phyloP scores from a whole-genome alignment of 37 sponge, comb jelly and placozoan species.

The Geodia barretti region DNA sequence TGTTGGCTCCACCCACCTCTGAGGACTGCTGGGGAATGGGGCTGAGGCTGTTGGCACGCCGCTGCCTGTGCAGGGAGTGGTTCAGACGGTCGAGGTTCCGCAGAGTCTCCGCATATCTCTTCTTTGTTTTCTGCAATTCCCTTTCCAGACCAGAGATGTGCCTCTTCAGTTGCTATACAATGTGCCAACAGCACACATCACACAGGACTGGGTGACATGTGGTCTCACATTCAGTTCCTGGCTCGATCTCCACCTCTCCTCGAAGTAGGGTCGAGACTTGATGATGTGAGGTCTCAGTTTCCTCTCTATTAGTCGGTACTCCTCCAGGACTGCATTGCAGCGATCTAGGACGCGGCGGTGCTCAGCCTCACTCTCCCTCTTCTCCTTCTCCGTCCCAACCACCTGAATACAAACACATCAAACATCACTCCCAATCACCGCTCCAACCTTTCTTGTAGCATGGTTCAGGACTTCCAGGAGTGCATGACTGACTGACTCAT shows the following conservation, averaged over 20 bases:
- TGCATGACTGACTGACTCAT: constrained; percentile 26
- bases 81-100: constrained; percentile 39
- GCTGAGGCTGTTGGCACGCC: neutral
- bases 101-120: constrained; percentile 29
- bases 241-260: constrained; percentile 28
- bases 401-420: constrained; percentile 20
- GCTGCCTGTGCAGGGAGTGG: constrained; percentile 32
- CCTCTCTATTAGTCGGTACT: constrained; percentile 15
- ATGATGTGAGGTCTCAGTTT: constrained; percentile 29
- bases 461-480: constrained; percentile 70
- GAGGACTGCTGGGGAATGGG: neutral
- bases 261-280: constrained; percentile 54
- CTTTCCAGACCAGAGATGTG: constrained; percentile 9
- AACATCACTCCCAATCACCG: no score
- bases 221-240: constrained; percentile 14
- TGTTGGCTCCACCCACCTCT: neutral
- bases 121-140: constrained; percentile 21
- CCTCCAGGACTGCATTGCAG: constrained; percentile 12
- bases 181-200: neutral
- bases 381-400: constrained; percentile 48
- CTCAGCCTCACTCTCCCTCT: constrained; percentile 42
- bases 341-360: constrained; percentile 29
- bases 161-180: neutral
- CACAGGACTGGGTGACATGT: neutral
- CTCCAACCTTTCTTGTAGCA: constrained; percentile 63